These are phyloP conservation scores for Phymorhynchus buccinoides DNA, from an alignment of 1,140 invertebrate species.

Conservation along the genomic window DNA sequence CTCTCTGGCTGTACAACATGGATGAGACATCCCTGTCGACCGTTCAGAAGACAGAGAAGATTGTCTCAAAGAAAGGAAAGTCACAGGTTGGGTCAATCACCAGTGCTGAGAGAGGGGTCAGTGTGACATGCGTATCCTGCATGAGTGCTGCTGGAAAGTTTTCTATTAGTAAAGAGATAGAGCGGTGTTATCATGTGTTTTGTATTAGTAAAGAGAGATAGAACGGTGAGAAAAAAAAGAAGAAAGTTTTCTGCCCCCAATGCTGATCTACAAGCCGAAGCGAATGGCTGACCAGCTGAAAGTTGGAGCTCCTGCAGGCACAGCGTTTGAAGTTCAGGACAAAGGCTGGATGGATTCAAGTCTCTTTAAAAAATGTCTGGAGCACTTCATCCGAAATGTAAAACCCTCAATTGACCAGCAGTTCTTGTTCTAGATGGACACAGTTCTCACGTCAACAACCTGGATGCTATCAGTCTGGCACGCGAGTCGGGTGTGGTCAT, in stretches of 20 bases:
- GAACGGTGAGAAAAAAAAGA: too few species aligned
- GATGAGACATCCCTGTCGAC: conserved; percentile 41
- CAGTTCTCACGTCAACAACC: not conserved
- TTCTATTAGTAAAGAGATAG: too few species aligned
- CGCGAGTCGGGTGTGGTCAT: too few species aligned
- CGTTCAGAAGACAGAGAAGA: conserved; percentile 33
- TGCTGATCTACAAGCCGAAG: conserved; percentile 28
- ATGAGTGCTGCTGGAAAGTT: conserved; percentile 30
- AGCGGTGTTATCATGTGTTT: too few species aligned
- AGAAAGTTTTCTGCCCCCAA: conserved; percentile 38
- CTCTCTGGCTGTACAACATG: conserved; percentile 34
- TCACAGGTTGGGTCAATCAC: conserved; percentile 36
- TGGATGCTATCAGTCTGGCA: too few species aligned
- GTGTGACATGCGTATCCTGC: conserved; percentile 26
- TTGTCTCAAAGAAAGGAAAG: conserved; percentile 42
- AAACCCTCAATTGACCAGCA: conserved; percentile 4
- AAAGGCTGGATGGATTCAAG: not conserved
- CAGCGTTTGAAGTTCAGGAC: not conserved
- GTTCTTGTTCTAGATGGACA: conserved; percentile 7
- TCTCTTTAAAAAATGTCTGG: conserved; percentile 14
- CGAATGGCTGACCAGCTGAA: conserved; percentile 19
- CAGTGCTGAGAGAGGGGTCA: conserved; percentile 34
- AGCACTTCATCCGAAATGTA: conserved; percentile 9
- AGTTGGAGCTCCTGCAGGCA: not conserved
- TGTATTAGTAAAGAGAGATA: too few species aligned